Evolutionary conservation across 2,888 invertebrate genomes (phyloP), one percentile per base, ranked within the genome.

Genomic region (Idaea dimidiata): DNA sequence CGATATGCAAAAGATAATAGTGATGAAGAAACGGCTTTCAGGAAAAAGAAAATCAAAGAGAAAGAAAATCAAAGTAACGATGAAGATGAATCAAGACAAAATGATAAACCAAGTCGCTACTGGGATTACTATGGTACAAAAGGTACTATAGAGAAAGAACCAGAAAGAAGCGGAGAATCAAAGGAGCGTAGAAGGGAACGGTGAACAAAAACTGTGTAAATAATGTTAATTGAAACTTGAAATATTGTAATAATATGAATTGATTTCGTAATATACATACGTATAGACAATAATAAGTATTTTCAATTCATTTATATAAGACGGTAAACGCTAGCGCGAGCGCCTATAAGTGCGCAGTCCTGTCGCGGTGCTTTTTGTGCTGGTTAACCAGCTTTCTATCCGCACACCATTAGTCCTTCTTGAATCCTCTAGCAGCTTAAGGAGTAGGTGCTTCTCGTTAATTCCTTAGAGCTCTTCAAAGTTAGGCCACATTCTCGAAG

Each of bases 1-100:
- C 43, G 43, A 43, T 43, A 43, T 43, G 43, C 43, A 43, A 43
- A 43, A 6, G 61, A 70, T 66, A 56, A 62, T 18, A 60, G 63
- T 16, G 65, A 67, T 17, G 64, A 66, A 61, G 66, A 70, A 66
- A 62, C 43, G 10, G 6, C 17, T 31, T 57, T 60, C 31, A 64
- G 64, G 66, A 71, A 64, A 58, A 62, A 64, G 18, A 71, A 66
- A 57, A 64, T 64, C 61, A 66, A 61, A 58, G 70, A 68, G 59
- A 71, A 65, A 31, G 73, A 71, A 32, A 60, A 61, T 17, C 17
- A 56, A 18, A 56, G 18, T 17, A 18, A 18, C 10, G 56, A 56
- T 54, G 76, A 72, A 62, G 77, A 81, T 54, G 78, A 69, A 43
- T 82, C 80, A 74, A 80, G 72, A 67, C 66, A 71, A 62, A 66